Base-by-base conservation (phyloP, 2,888 invertebrate species). In the Eudemis profundana region DNA sequence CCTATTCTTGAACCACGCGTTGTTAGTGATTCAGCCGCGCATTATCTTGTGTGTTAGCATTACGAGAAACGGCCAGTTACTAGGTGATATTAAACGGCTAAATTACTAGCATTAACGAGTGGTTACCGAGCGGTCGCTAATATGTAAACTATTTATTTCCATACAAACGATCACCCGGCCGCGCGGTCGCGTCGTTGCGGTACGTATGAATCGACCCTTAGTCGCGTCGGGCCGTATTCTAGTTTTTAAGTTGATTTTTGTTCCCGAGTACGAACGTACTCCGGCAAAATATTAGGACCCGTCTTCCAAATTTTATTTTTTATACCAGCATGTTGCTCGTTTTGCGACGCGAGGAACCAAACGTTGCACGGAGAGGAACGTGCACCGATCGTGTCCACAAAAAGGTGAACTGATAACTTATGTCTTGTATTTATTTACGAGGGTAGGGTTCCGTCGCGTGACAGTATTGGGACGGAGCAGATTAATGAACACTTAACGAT, bases 351-450 rank as follows among this genome's bases (percentile, higher is more conserved):
- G 81, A 79, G 81, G 81, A 80, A 81, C 84, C 83, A 86, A 83
- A 85, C 84, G 76, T 80, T 83, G 87, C 86, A 85, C 86, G 81
- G 72, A 73, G 73, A 72, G 68, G 72, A 64, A 74, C 77, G 83
- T 84, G 86, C 78, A 79, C 82, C 83, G 85, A 83, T 86, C 89
- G 89, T 78, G 81, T 84, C 83, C 77, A 72, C 76, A 78, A 72
- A 76, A 86, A 90, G 91, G 91, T 90, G 91, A 91, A 89, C 89
- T 85, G 75, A 77, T 78, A 78, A 82, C 80, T 86, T 82, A 87
- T 90, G 90, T 90, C 91, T 91, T 91, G 90, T 86, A 74, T 73
- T 68, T 73, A 70, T 72, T 72, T 71, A 69, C 23, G 68, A 68
- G 44, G 62, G 53, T 78, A 74, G 74, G 72, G 64, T 74, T 77